phyloP scores from a whole-genome alignment of 2,113 vertebrate species.

The Engystomops pustulosus region DNA sequence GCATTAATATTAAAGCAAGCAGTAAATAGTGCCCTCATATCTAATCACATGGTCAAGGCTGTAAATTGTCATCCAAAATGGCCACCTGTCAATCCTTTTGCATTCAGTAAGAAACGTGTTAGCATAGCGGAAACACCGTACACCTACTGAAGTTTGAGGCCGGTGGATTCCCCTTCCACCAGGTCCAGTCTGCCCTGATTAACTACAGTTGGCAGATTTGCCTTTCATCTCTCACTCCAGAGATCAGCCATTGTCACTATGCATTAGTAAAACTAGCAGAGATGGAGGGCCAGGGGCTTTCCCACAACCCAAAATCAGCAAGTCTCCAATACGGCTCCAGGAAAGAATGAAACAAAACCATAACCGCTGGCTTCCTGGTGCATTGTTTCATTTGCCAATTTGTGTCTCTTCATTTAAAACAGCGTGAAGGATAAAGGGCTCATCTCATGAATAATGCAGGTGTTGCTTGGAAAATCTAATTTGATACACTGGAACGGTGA shows the following conservation, averaged over 20 bases:
- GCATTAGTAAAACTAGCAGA: constrained; percentile 63
- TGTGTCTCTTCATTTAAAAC: background rate
- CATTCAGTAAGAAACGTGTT: background rate
- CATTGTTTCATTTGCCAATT: constrained; percentile 14
- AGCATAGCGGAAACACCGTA: background rate
- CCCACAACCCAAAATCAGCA: constrained; percentile 68
- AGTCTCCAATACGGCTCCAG: constrained; percentile 64
- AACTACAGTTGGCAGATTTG: constrained; percentile 62
- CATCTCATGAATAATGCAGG: background rate
- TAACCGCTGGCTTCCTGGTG: constrained; percentile 4
- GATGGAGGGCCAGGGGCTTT: constrained; percentile 58
- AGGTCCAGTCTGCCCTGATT: constrained; percentile 22
- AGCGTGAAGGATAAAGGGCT: constrained; percentile 8
- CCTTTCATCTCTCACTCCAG: constrained; percentile 63
- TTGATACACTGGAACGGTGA: background rate
- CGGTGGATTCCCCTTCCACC: constrained; percentile 20
- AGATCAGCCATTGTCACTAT: constrained; percentile 65
- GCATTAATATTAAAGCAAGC: background rate
- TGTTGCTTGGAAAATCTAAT: background rate
- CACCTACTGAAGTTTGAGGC: constrained; percentile 27
- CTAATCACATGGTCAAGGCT: background rate
- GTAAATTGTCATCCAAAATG: background rate
- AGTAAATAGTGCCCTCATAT: background rate
- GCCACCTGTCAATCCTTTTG: background rate
- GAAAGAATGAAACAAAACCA: constrained; percentile 44